Conservation (phyloP, 2,113 vertebrate species). For the Macquaria australasica region DNA sequence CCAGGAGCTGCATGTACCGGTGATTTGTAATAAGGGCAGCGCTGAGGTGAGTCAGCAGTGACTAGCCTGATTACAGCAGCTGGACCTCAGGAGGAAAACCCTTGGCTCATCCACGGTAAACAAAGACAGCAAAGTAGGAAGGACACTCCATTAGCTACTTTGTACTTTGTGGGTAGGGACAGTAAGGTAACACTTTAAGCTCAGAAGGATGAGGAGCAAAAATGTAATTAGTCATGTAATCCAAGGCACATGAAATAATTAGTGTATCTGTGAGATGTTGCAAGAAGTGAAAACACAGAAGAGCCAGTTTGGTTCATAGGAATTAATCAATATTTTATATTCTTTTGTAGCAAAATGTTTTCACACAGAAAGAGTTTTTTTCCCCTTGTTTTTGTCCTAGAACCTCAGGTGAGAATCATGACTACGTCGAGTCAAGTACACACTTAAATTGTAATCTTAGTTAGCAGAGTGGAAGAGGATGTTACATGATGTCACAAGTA, state of each 20-base stretch:
- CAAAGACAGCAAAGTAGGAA: constrained; percentile 43
- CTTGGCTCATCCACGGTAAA: constrained; percentile 58
- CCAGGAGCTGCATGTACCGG: constrained; percentile 76
- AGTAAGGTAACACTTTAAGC: background rate
- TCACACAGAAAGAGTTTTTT: constrained; percentile 81
- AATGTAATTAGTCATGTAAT: constrained; percentile 23
- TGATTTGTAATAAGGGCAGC: constrained; percentile 82
- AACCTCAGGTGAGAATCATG: constrained; percentile 80
- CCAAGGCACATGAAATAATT: background rate
- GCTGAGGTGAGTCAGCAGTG: constrained; percentile 77
- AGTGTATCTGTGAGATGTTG: background rate
- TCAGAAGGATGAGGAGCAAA: background rate
- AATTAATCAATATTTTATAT: constrained; percentile 84
- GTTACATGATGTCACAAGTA: constrained; percentile 51
- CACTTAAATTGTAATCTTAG: constrained; percentile 72
- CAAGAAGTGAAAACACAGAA: constrained; percentile 67
- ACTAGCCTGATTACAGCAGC: constrained; percentile 75
- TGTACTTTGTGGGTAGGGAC: background rate
- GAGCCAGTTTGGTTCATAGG: constrained; percentile 75
- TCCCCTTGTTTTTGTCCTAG: constrained; percentile 70
- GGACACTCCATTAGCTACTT: constrained; percentile 25
- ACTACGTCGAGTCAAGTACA: constrained; percentile 81
- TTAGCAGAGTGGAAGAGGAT: constrained; percentile 62
- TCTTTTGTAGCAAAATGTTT: constrained; percentile 86
- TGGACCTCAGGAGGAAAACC: constrained; percentile 69